Percentiles rank a stretch among this genome's conserved stretches.
Evolutionary conservation across 2,113 vertebrate genomes (phyloP).

Genomic region (Brachypodius melanocephalos): DNA sequence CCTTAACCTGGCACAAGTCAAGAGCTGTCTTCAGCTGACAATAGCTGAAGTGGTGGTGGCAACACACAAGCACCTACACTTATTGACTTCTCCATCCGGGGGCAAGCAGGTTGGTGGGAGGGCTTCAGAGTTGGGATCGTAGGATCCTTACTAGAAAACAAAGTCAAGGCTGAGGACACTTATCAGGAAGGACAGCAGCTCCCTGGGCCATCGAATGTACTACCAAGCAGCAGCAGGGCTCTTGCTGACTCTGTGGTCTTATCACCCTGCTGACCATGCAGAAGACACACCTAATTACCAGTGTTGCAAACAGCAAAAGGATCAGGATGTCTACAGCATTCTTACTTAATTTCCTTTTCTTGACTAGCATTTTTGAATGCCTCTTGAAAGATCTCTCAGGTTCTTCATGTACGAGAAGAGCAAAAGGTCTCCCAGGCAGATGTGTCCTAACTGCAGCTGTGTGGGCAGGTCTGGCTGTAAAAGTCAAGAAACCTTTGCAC

Average conservation of each 20-base stretch:
- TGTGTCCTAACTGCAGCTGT: background rate
- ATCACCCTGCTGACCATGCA: background rate
- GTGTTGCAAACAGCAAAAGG: background rate
- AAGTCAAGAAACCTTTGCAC: background rate
- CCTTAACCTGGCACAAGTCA: background rate
- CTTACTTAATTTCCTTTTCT: background rate
- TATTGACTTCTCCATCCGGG: background rate
- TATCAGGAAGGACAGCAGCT: background rate
- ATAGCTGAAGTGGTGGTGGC: background rate
- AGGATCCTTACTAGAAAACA: background rate
- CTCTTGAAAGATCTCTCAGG: background rate
- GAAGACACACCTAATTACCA: background rate
- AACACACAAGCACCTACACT: rapidly evolving
- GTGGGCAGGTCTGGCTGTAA: background rate
- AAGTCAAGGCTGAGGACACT: background rate
- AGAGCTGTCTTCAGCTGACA: background rate
- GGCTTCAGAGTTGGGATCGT: background rate
- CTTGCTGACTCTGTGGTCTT: background rate
- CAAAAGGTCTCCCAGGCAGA: background rate
- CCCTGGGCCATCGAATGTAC: too few relatives aligned
- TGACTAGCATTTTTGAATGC: background rate
- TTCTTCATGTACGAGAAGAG: background rate
- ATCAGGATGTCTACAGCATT: background rate
- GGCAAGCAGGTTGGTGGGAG: background rate
- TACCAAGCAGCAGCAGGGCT: background rate